Evolutionary conservation across 1,140 invertebrate species (phyloP), one percentile per base, ranked within the genome.

Genomic region (Acromyrmex echinatior): DNA sequence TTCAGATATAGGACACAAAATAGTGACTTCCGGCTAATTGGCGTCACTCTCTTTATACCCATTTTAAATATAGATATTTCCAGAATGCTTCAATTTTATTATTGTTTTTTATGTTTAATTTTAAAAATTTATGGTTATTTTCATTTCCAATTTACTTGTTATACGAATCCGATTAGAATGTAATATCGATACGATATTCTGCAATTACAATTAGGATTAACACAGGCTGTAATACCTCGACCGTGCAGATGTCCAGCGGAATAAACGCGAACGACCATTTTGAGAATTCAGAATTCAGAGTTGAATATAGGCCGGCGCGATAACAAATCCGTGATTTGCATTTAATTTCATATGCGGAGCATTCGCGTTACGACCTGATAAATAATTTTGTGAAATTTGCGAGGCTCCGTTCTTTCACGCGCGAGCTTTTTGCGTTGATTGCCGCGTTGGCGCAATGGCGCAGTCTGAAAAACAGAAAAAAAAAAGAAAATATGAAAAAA

Each of bases 201-300:
- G 70, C 39, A 74, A 84, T 84, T 84, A 62, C 28, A 74, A 84
- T 84, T 63, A 74, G 56, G 39, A 84, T 63, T 84, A 84, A 5
- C 28, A 28, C 6, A n/a, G 35, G 6, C 31, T 62, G 39, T 74
- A 74, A 74, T 49, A 62, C n/a, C 39, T 82, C 18, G 35, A 70
- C 51, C 35, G 51, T 73, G 39, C 12, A 49, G 35, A 82, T 39
- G 45, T 84, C 58, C 39, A 74, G n/a, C 39, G 58, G 58, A 84
- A 74, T 84, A 76, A 49, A 74, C 10, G 39, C 25, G 2, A 25
- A n/a, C 25, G 35, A 60, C 39, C 4, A 21, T 51, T 82, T 73
- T 62, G 80, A 63, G 58, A 63, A 76, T 74, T n/a, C 39, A 49
- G 14, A 35, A 45, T 25, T 25, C 7, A 56, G 10, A 45, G 39